A percentile compares a stretch with the other conserved stretches of the same genome.
These are phyloP conservation scores for Mythimna pallens DNA, from an alignment of 2,888 invertebrate genomes.

Conservation along the genomic window DNA sequence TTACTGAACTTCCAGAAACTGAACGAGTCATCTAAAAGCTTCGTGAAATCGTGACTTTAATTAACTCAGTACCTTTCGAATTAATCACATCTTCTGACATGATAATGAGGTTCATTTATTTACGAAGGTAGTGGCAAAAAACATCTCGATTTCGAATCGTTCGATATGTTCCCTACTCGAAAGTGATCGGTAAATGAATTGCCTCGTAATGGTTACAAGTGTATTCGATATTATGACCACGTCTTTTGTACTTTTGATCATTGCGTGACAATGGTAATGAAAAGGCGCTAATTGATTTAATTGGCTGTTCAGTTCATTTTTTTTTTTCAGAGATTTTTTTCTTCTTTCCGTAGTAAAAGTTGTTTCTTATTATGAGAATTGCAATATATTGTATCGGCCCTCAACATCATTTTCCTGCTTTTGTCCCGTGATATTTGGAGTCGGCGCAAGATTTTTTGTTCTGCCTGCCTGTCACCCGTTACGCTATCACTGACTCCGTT, in stretches of 20 bases:
- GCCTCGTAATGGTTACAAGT: slow-evolving; percentile 49
- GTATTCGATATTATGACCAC: slow-evolving; percentile 16
- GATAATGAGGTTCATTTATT: slow-evolving; percentile 1
- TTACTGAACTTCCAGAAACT: slow-evolving; percentile 10
- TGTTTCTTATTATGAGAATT: too few relatives aligned
- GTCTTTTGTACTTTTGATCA: slow-evolving; percentile 15
- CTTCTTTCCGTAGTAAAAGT: too few relatives aligned
- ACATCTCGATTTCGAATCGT: not conserved
- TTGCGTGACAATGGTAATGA: not conserved
- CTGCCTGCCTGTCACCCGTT: too few relatives aligned
- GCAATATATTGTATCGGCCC: too few relatives aligned
- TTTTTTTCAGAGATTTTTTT: not conserved
- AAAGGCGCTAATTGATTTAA: slow-evolving; percentile 25
- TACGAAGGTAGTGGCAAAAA: not conserved
- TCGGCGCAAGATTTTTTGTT: too few relatives aligned
- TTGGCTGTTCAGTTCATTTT: not conserved
- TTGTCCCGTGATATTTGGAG: too few relatives aligned
- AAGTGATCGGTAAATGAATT: slow-evolving; percentile 20
- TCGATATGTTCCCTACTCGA: not conserved
- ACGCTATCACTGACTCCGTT: too few relatives aligned
- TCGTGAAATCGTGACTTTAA: slow-evolving; percentile 6
- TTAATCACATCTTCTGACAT: slow-evolving; percentile 5
- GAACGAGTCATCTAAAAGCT: slow-evolving; percentile 14
- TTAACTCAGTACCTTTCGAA: slow-evolving; percentile 13
- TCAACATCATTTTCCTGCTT: too few relatives aligned